These are phyloP conservation scores for Hermaeophaga mercurialis DNA, from an alignment of 2,888 invertebrate species.

Conservation along the genomic window DNA sequence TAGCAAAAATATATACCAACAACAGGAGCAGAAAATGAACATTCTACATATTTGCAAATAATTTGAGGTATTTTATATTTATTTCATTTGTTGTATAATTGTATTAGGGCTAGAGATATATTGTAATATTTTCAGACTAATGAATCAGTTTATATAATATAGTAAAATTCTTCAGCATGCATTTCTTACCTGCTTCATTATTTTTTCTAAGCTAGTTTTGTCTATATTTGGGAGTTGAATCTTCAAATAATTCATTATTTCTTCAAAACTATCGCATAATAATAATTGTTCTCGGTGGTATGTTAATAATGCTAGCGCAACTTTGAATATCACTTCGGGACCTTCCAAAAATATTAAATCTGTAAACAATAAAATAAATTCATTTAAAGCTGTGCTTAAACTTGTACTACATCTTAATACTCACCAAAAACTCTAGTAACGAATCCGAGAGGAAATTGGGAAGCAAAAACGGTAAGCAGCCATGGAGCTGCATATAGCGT, in stretches of 20 bases:
- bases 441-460: slow-evolving; percentile 95
- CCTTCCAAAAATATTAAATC: slow-evolving; percentile 91
- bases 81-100: no score
- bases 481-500: slow-evolving; percentile 96
- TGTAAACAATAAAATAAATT: slow-evolving; percentile 56
- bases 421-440: slow-evolving; percentile 91
- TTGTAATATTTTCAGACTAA: no score
- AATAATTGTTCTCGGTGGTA: slow-evolving; percentile 85
- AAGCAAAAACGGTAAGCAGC: slow-evolving; percentile 94
- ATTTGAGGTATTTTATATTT: no score
- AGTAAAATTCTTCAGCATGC: no score
- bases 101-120: no score
- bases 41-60: no score
- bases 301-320: slow-evolving; percentile 82
- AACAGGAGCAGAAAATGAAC: no score
- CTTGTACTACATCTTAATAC: no score
- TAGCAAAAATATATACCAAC: no score
- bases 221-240: slow-evolving; percentile 76
- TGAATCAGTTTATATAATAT: no score
- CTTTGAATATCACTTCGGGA: slow-evolving; percentile 86
- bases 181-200: slow-evolving; percentile 74
- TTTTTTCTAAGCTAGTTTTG: slow-evolving; percentile 70
- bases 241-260: slow-evolving; percentile 92
- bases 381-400: no score
- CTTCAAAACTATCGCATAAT: slow-evolving; percentile 87